A percentile compares a stretch with the other conserved stretches of the same genome.
Conservation (phyloP, 2,888 invertebrate genomes). For the Rhagium mordax region DNA sequence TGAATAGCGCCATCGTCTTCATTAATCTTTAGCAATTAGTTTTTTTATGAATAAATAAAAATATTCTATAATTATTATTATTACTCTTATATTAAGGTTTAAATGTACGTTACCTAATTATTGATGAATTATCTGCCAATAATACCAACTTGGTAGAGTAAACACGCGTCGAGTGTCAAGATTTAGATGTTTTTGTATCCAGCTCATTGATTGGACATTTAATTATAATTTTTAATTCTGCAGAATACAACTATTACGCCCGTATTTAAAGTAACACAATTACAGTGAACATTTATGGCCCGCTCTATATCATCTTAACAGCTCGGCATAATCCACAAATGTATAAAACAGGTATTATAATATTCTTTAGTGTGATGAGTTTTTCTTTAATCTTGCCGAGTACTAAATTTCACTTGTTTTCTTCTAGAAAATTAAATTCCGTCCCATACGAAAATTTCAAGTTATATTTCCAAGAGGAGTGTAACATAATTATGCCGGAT, state of each 20-base stretch:
- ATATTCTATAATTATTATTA: no score
- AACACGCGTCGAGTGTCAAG: no score
- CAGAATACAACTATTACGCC: not conserved
- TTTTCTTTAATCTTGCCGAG: constrained; percentile 69
- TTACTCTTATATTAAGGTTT: no score
- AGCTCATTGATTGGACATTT: not conserved
- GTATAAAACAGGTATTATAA: constrained; percentile 69
- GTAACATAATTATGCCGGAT: constrained; percentile 51
- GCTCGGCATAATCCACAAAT: constrained; percentile 66
- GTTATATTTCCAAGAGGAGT: constrained; percentile 49
- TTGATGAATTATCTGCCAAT: no score
- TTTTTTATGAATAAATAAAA: no score
- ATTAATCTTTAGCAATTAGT: no score
- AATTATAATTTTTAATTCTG: not conserved
- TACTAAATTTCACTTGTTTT: constrained; percentile 68
- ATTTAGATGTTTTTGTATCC: no score
- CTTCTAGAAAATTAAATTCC: constrained; percentile 67
- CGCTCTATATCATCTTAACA: constrained; percentile 63
- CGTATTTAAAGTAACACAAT: constrained; percentile 58
- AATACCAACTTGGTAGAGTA: no score
- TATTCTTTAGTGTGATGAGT: constrained; percentile 68
- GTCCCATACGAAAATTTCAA: constrained; percentile 56
- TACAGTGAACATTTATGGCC: constrained; percentile 62
- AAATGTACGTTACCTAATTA: no score
- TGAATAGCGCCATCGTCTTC: no score